phyloP scores from a whole-genome alignment of 2,113 vertebrate genomes.

The Colaptes auratus region DNA sequence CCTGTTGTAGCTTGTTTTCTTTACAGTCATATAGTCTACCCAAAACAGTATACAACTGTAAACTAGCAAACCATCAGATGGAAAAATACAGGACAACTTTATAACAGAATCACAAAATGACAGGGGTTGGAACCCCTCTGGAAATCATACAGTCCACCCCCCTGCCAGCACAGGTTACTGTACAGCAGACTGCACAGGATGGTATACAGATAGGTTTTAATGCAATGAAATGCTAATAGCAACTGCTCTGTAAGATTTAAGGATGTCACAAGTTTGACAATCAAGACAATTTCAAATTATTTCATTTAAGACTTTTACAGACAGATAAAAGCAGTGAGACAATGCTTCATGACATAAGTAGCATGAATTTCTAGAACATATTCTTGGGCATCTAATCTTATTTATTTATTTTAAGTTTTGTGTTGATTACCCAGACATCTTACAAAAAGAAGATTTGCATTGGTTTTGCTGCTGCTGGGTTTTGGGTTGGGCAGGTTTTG shows the following conservation, averaged over 20 bases:
- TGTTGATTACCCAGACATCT: neutral
- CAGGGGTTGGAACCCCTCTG: too few relatives aligned
- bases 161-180: too few relatives aligned
- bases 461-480: neutral
- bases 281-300: neutral
- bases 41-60: neutral
- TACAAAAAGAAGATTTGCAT: neutral
- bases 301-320: neutral
- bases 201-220: neutral
- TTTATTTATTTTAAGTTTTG: neutral
- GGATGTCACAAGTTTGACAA: neutral
- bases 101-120: too few relatives aligned
- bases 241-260: neutral
- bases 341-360: neutral
- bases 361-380: neutral
- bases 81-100: neutral
- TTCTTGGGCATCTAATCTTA: neutral
- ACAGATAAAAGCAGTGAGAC: neutral
- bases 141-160: too few relatives aligned
- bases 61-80: neutral
- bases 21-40: neutral
- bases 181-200: too few relatives aligned
- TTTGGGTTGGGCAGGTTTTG: neutral
- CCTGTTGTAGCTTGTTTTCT: neutral
- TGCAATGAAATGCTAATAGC: neutral